phyloP scores from a whole-genome alignment of 2,113 vertebrate species.

The Cervus canadensis region DNA sequence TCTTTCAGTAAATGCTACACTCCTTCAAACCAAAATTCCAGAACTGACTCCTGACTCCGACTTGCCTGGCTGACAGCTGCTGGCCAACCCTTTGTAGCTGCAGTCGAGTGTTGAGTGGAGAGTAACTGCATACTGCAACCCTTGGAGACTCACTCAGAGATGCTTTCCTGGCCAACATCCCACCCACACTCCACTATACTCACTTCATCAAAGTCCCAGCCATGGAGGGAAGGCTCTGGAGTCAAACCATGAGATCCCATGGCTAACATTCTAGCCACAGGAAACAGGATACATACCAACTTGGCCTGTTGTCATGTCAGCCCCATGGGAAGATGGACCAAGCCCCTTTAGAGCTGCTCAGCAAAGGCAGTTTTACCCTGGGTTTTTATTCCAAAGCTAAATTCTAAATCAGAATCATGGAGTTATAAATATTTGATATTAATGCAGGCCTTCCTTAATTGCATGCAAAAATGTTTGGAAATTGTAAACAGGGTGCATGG shows the following conservation, averaged over 20 bases:
- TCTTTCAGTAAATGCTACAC: not conserved
- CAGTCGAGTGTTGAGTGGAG: not conserved
- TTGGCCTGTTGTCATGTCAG: not conserved
- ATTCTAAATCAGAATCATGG: conserved; percentile 47
- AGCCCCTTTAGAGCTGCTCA: not conserved
- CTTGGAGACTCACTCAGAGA: not conserved
- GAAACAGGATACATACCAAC: not conserved
- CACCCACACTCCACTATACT: not conserved
- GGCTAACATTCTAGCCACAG: not conserved
- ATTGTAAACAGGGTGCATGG: not conserved
- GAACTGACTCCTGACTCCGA: not conserved
- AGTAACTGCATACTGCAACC: not conserved
- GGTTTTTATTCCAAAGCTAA: conserved; percentile 33
- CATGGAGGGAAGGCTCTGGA: not conserved
- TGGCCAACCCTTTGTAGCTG: not conserved
- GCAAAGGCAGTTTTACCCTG: not conserved
- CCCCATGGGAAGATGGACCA: not conserved
- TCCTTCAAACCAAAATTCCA: not conserved
- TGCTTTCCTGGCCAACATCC: not conserved
- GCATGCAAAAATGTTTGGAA: conserved; percentile 45
- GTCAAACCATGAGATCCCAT: not conserved
- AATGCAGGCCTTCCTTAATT: conserved; percentile 38
- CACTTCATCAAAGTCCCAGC: not conserved
- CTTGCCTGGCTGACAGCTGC: not conserved
- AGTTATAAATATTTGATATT: conserved; percentile 59